These are phyloP conservation scores for Trachythela sp. DNA, from an alignment of 64 coral and sea anemone genomes.

Conservation along the genomic window DNA sequence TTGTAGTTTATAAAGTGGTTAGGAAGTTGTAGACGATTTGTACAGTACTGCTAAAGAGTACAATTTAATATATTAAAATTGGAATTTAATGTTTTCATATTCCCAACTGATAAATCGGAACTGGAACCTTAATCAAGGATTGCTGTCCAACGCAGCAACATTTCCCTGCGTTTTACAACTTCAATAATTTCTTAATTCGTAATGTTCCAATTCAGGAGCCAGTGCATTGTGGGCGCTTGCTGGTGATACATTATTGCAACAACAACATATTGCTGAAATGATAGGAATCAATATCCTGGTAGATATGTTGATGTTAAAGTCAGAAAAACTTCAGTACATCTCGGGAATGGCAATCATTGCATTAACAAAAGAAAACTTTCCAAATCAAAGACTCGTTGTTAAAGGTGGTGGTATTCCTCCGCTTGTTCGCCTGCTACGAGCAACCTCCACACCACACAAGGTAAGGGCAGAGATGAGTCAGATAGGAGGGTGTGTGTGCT, in stretches of 20 bases:
- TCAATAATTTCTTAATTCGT: not conserved
- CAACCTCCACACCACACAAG: constrained; percentile 80
- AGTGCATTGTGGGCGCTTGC: constrained; percentile 13
- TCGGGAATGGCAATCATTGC: not conserved
- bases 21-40: too few relatives aligned
- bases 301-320: constrained; percentile 21
- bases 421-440: constrained; percentile 71
- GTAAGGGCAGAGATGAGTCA: not conserved
- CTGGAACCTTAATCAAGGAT: too few relatives aligned
- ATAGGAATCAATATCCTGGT: constrained; percentile 10
- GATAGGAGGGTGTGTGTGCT: not conserved
- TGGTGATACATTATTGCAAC: not conserved
- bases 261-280: constrained; percentile 25
- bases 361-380: constrained; percentile 8
- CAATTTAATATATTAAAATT: too few relatives aligned
- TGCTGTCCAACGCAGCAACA: too few relatives aligned
- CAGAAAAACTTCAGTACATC: constrained; percentile 7
- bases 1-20: too few relatives aligned
- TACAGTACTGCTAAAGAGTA: too few relatives aligned
- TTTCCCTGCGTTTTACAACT: not conserved
- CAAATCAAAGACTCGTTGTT: constrained; percentile 6
- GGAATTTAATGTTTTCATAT: too few relatives aligned
- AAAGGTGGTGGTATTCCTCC: constrained; percentile 53
- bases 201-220: constrained; percentile 54
- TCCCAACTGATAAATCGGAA: too few relatives aligned